Evolutionary conservation across 2,797 vertebrate species (phyloP).

Genomic region (Graptemys geographica): DNA sequence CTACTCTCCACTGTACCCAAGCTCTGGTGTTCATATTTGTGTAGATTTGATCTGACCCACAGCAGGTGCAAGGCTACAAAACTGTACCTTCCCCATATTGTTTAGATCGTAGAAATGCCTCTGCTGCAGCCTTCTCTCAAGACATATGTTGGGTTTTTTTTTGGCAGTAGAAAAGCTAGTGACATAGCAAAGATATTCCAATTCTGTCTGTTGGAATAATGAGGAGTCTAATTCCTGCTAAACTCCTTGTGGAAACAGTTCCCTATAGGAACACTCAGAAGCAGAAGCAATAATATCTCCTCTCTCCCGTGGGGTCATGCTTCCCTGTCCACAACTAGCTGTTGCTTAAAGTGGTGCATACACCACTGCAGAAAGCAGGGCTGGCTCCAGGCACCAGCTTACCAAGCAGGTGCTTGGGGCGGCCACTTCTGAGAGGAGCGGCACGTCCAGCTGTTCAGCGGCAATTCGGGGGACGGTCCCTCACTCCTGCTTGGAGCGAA

Average conservation of each 20-base stretch:
- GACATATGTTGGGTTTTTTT: neutral
- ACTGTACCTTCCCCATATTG: neutral
- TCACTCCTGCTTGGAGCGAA: no score
- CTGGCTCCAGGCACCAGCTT: no score
- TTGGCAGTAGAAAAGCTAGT: neutral
- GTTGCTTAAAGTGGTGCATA: neutral
- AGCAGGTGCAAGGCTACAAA: neutral
- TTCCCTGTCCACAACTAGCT: neutral
- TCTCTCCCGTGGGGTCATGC: neutral
- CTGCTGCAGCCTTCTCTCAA: neutral
- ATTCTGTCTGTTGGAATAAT: neutral
- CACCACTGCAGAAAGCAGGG: rapidly evolving
- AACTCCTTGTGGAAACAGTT: neutral
- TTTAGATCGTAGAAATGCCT: slow-evolving; percentile 16
- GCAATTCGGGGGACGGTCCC: no score
- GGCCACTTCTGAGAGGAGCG: no score
- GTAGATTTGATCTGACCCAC: neutral
- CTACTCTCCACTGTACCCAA: neutral
- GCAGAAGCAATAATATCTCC: rapidly evolving
- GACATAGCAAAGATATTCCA: rapidly evolving
- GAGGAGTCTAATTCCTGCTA: neutral
- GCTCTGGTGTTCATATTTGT: neutral
- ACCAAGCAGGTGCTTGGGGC: no score
- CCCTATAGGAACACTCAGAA: neutral
- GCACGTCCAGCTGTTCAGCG: no score